phyloP scores from a whole-genome alignment of 2,797 vertebrate species.

The Varecia variegata region DNA sequence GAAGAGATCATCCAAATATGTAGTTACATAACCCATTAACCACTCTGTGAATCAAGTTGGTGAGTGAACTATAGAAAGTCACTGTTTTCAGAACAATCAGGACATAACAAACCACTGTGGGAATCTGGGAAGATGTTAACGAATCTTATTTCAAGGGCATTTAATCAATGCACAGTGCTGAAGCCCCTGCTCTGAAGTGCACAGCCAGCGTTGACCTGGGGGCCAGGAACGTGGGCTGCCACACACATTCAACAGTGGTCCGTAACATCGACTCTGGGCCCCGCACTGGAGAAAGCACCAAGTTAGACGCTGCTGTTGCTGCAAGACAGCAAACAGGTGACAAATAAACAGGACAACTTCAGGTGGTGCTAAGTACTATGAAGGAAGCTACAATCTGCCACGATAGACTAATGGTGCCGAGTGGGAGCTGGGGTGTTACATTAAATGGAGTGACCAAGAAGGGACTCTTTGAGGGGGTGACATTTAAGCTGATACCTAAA shows the following conservation, averaged over 20 bases:
- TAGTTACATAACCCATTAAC: neutral
- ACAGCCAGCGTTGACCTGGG: neutral
- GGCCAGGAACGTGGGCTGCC: neutral
- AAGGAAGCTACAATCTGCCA: neutral
- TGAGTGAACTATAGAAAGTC: neutral
- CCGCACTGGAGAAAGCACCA: neutral
- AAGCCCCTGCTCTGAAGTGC: neutral
- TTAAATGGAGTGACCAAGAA: neutral
- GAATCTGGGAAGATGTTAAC: neutral
- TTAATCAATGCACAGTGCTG: neutral
- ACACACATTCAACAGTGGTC: neutral
- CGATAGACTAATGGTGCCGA: neutral
- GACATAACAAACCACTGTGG: neutral
- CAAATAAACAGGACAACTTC: neutral
- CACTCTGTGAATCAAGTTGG: neutral
- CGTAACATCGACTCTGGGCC: neutral
- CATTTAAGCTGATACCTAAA: neutral
- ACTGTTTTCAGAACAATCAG: neutral
- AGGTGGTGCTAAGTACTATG: neutral
- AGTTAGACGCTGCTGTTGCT: neutral
- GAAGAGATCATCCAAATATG: neutral
- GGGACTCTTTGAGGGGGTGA: neutral
- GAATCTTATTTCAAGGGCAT: neutral
- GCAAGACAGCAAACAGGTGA: neutral
- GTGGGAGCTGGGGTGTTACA: neutral